Conservation (phyloP, 2,888 invertebrate genomes). For the Platycheirus rosarum region DNA sequence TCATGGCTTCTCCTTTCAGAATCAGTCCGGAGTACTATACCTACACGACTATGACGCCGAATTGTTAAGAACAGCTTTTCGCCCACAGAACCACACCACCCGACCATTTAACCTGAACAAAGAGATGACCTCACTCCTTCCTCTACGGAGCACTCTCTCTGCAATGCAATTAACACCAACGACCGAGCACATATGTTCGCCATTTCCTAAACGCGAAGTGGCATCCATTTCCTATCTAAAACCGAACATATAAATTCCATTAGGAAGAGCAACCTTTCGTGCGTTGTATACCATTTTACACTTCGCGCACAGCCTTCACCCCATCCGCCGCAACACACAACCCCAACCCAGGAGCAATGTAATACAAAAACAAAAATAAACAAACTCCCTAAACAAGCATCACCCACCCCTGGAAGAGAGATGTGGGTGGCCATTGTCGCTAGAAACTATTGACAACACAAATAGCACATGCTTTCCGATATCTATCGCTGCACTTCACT, state of each 20-base stretch:
- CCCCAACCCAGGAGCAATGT: neutral
- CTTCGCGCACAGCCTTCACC: constrained; percentile 23
- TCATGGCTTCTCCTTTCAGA: no score
- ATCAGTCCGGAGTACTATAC: no score
- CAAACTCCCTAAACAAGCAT: constrained; percentile 18
- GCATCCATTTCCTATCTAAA: constrained; percentile 34
- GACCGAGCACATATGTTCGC: constrained; percentile 24
- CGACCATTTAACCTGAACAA: neutral
- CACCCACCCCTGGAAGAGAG: constrained; percentile 25
- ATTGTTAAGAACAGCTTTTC: neutral
- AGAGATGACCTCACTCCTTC: constrained; percentile 54
- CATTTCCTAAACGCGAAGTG: constrained; percentile 61
- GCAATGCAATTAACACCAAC: constrained; percentile 20
- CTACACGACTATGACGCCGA: no score
- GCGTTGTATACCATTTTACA: constrained; percentile 32
- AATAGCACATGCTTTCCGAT: constrained; percentile 47
- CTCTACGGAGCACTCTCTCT: constrained; percentile 16
- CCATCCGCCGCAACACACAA: neutral
- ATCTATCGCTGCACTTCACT: neutral
- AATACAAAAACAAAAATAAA: constrained; percentile 26
- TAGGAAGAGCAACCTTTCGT: constrained; percentile 52
- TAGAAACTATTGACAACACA: constrained; percentile 20
- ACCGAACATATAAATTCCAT: constrained; percentile 25
- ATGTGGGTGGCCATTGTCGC: neutral
- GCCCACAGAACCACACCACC: no score